Base-by-base conservation (phyloP, 2,888 invertebrate species). In the Periphyllus acericola region DNA sequence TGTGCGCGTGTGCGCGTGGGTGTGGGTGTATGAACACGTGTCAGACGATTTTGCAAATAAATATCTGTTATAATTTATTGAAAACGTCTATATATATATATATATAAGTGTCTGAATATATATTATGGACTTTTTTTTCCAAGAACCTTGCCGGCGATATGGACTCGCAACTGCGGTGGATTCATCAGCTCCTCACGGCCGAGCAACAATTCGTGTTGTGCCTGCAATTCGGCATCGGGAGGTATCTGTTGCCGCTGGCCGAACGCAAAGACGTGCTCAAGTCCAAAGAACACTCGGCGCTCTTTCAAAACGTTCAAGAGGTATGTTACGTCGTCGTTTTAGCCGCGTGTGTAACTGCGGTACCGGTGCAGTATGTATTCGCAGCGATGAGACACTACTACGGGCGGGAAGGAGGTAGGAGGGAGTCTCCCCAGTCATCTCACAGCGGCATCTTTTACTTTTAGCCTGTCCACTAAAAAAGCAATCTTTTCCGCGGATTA, bases 291-390 rank as follows among this genome's bases (percentile, higher is more conserved):
- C 96, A 96, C 91, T 94, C 95, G 91, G 93, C 95, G 66, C 92
- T 97, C 88, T 97, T 96, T 91, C 96, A 97, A 92, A 97, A 97
- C 92, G 94, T 95, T 90, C 96, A 96, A 91, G 96, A 96, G 93
- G 94, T 78, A 32, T 3, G 66, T 29, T 2, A 25, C 11, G 1
- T n/a, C 25, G n/a, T 3, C 60, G 68, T n/a, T 68, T 68, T 68
- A n/a, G 0, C 29, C n/a, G 25, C 55, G 46, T 46, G 46, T 5
- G 46, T 21, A 21, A 55, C 1, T 5, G n/a, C 14, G n/a, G 55
- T 21, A 60, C 21, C 3, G 60, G 21, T 3, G 3, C 19, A 55
- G 5, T 25, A 21, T 25, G 5, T 25, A 21, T 25, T 60, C 0
- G 1, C 60, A 25, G 3, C 25, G 46, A 46, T n/a, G n/a, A n/a